A percentile compares a stretch with the other conserved stretches of the same genome.
These are phyloP conservation scores for Fissipunctia ypsillon DNA, from an alignment of 2,888 invertebrate species.

Conservation along the genomic window DNA sequence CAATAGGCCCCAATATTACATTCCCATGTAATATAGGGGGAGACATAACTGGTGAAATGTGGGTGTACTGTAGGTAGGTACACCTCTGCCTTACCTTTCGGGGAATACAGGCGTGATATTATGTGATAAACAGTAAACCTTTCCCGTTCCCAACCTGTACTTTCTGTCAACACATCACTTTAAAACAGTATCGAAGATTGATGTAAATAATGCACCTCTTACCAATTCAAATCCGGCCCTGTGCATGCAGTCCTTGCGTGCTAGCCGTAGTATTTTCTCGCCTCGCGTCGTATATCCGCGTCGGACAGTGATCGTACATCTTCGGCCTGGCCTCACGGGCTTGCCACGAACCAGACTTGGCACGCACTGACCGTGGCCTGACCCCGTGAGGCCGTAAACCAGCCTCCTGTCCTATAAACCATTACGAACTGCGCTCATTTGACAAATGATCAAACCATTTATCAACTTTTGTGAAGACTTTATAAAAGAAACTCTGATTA, in stretches of 20 bases:
- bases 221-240: slow-evolving; percentile 66
- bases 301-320: slow-evolving; percentile 73
- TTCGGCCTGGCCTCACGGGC: slow-evolving; percentile 65
- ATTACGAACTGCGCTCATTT: slow-evolving; percentile 48
- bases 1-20: too few species aligned
- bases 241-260: slow-evolving; percentile 65
- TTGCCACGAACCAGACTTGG: slow-evolving; percentile 61
- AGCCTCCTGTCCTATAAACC: slow-evolving; percentile 56
- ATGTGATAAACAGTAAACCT: slow-evolving; percentile 24
- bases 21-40: too few species aligned
- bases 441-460: slow-evolving; percentile 65
- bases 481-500: slow-evolving; percentile 57
- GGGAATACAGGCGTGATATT: too few species aligned
- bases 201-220: slow-evolving; percentile 58
- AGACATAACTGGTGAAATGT: too few species aligned
- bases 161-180: slow-evolving; percentile 46
- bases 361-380: slow-evolving; percentile 66
- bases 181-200: slow-evolving; percentile 43
- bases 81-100: too few species aligned
- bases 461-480: slow-evolving; percentile 59
- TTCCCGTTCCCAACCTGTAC: slow-evolving; percentile 30
- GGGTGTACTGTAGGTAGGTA: too few species aligned
- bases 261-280: slow-evolving; percentile 75
- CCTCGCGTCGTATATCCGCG: slow-evolving; percentile 76
- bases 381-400: slow-evolving; percentile 60